Percentiles rank a stretch among this genome's conserved stretches.
Evolutionary conservation across 2,888 invertebrate species (phyloP).

Genomic region (Stratiomys singularior): DNA sequence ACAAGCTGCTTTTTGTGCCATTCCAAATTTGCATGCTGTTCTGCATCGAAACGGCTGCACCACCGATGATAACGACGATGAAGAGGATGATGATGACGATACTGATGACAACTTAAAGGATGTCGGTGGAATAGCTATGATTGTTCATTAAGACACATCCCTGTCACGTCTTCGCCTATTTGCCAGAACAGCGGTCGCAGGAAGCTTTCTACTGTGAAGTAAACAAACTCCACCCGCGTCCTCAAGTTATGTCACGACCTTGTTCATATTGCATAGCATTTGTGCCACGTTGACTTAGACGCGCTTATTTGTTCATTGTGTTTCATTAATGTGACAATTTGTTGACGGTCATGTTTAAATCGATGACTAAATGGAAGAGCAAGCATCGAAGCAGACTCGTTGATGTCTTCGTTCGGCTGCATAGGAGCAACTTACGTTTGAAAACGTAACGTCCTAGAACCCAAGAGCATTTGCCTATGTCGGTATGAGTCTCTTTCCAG

Average conservation of each 20-base stretch:
- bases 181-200: neutral
- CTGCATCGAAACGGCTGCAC: slow-evolving; percentile 5
- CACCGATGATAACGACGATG: slow-evolving; percentile 11
- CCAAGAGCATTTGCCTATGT: slow-evolving; percentile 21
- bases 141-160: slow-evolving; percentile 45
- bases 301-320: slow-evolving; percentile 51
- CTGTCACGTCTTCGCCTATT: slow-evolving; percentile 41
- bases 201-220: neutral
- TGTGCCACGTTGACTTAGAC: slow-evolving; percentile 27
- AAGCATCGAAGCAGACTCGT: neutral
- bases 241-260: neutral
- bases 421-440: slow-evolving; percentile 17
- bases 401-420: slow-evolving; percentile 5
- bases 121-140: slow-evolving; percentile 1
- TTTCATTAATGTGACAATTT: slow-evolving; percentile 52
- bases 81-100: slow-evolving; percentile 40
- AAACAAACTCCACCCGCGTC: neutral
- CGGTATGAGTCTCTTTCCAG: slow-evolving; percentile 26
- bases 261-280: neutral
- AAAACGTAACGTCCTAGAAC: neutral
- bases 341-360: slow-evolving; percentile 50
- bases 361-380: slow-evolving; percentile 43
- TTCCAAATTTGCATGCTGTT: slow-evolving; percentile 36
- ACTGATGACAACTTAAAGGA: slow-evolving; percentile 42
- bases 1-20: slow-evolving; percentile 43